These are phyloP conservation scores for Antheraea pernyi DNA, from an alignment of 1,140 invertebrate genomes.

Conservation along the genomic window DNA sequence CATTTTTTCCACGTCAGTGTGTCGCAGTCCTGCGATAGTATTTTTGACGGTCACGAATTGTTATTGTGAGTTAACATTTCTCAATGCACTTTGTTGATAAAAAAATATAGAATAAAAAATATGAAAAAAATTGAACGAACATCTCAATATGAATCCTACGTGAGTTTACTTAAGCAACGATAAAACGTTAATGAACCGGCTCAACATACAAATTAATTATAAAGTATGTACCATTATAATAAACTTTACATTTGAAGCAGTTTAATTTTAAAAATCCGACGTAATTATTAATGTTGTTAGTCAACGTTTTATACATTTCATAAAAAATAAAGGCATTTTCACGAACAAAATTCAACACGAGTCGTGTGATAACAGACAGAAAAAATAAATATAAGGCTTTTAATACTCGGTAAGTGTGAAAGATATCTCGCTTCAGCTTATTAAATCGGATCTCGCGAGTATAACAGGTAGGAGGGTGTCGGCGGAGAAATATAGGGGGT, in stretches of 20 bases:
- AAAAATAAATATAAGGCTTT: too few species aligned
- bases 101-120: too few species aligned
- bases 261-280: background rate
- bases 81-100: too few species aligned
- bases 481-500: background rate
- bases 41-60: too few species aligned
- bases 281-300: background rate
- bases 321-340: too few species aligned
- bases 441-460: conserved; percentile 36
- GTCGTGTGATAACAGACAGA: too few species aligned
- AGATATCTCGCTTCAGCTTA: conserved; percentile 18
- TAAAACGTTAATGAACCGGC: background rate
- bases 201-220: conserved; percentile 5
- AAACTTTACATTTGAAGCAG: background rate
- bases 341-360: too few species aligned
- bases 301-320: too few species aligned
- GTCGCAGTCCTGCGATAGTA: too few species aligned
- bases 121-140: background rate
- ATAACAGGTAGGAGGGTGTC: background rate
- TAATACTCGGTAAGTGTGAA: too few species aligned
- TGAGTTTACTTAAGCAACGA: background rate
- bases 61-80: too few species aligned
- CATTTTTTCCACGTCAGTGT: too few species aligned
- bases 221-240: background rate
- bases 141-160: background rate